A percentile compares a stretch with the other conserved stretches of the same genome.
Evolutionary conservation across 2,113 vertebrate genomes (phyloP).

Genomic region (Phalacrocorax carbo): DNA sequence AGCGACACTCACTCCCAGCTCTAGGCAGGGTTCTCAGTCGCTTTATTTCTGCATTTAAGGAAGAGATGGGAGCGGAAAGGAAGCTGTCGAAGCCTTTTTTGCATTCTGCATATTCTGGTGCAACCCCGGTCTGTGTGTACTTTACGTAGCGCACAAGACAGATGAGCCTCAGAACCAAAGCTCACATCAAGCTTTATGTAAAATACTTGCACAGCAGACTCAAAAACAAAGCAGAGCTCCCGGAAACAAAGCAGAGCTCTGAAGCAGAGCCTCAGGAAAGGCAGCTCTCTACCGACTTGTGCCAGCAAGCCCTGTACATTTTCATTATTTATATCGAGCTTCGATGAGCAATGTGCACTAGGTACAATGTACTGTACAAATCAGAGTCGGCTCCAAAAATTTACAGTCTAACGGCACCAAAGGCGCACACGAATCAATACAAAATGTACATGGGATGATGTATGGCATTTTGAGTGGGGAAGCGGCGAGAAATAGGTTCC

Average conservation of each 20-base stretch:
- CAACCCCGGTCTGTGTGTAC: neutral
- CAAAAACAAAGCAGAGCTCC: neutral
- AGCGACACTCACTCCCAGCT: neutral
- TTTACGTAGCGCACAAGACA: neutral
- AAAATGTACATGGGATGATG: neutral
- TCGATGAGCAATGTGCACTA: neutral
- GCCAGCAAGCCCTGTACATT: constrained; percentile 40
- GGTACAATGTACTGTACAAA: neutral
- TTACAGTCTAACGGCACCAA: neutral
- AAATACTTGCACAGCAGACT: neutral
- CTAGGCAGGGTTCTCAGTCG: neutral
- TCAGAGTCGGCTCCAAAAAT: neutral
- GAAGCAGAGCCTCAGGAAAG: constrained; percentile 34
- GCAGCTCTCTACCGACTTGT: neutral
- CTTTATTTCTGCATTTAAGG: neutral
- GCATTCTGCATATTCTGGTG: neutral
- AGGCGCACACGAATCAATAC: neutral
- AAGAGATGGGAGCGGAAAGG: neutral
- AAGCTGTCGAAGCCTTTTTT: neutral
- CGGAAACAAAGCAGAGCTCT: neutral
- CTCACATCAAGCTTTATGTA: neutral
- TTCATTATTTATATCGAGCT: constrained; percentile 41
- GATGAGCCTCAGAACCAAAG: neutral
- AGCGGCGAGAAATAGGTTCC: neutral
- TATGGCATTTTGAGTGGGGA: neutral